phyloP scores from a whole-genome alignment of 2,888 invertebrate species.

The Lepidocyrtoides sp. region DNA sequence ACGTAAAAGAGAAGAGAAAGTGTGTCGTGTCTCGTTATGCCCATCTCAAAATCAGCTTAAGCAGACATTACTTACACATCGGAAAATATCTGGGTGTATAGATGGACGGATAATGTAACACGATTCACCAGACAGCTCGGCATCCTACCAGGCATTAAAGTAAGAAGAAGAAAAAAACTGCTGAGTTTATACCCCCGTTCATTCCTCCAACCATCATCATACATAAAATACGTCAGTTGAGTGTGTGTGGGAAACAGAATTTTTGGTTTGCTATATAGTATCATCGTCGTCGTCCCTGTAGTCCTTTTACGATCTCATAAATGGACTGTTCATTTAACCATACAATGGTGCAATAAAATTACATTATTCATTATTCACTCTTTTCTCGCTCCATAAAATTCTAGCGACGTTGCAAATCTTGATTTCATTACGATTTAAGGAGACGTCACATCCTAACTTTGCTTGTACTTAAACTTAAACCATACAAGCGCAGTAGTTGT shows the following conservation, averaged over 20 bases:
- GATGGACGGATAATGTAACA: not conserved
- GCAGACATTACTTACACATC: not conserved
- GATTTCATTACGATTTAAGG: not conserved
- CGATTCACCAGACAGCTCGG: not conserved
- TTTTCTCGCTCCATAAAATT: not conserved
- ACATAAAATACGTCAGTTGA: not conserved
- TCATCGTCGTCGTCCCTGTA: not conserved
- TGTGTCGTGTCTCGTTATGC: conserved; percentile 12
- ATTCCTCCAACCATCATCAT: not conserved
- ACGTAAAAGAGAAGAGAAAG: not conserved
- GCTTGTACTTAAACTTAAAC: no score
- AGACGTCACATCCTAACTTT: not conserved
- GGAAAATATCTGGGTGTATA: not conserved
- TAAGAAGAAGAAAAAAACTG: not conserved
- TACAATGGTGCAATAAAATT: not conserved
- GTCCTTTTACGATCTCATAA: not conserved
- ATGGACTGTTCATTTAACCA: not conserved
- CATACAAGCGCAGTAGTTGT: no score
- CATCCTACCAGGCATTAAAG: not conserved
- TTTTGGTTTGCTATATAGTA: not conserved
- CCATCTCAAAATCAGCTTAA: not conserved
- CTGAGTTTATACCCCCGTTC: not conserved
- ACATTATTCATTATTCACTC: not conserved
- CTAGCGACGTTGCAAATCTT: not conserved
- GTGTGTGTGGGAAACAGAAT: not conserved